Percentiles rank a stretch among this genome's conserved stretches.
Conservation (phyloP, 2,888 invertebrate genomes). For the Pherbina coryleti region DNA sequence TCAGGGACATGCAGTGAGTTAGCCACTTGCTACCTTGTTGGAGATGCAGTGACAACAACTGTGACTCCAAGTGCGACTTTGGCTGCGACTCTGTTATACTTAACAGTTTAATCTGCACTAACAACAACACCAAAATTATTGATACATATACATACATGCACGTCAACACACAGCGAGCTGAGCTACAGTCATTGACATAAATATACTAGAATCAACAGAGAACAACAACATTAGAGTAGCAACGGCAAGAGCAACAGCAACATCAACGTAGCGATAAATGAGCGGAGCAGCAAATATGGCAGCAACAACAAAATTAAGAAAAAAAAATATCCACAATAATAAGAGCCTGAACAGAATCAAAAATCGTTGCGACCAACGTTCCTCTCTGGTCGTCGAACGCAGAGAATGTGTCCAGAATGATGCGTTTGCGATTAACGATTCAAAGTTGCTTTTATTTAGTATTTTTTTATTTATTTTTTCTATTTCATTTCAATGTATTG, state of each 20-base stretch:
- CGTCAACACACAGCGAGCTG: not conserved
- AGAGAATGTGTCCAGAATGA: too few species aligned
- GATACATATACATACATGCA: not conserved
- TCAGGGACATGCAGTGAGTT: not conserved
- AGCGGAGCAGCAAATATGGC: not conserved
- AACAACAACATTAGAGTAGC: not conserved
- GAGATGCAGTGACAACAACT: constrained; percentile 24
- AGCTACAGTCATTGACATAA: constrained; percentile 34
- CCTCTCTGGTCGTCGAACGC: too few species aligned
- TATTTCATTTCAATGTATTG: too few species aligned
- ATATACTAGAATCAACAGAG: constrained; percentile 23
- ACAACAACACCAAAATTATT: not conserved
- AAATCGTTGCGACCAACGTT: too few species aligned
- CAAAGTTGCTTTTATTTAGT: too few species aligned
- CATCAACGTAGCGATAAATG: not conserved
- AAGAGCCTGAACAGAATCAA: too few species aligned
- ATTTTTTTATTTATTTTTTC: too few species aligned
- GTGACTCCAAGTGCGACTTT: constrained; percentile 39
- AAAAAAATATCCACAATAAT: constrained; percentile 39
- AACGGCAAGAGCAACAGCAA: constrained; percentile 23
- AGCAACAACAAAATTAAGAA: constrained; percentile 16
- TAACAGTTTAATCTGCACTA: constrained; percentile 39
- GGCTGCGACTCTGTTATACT: constrained; percentile 30
- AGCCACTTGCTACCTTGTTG: not conserved
- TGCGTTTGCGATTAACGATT: too few species aligned